Percentiles rank a stretch among this genome's conserved stretches.
Evolutionary conservation across 2,888 invertebrate species (phyloP).

Genomic region (Pyrocoelia pectoralis): DNA sequence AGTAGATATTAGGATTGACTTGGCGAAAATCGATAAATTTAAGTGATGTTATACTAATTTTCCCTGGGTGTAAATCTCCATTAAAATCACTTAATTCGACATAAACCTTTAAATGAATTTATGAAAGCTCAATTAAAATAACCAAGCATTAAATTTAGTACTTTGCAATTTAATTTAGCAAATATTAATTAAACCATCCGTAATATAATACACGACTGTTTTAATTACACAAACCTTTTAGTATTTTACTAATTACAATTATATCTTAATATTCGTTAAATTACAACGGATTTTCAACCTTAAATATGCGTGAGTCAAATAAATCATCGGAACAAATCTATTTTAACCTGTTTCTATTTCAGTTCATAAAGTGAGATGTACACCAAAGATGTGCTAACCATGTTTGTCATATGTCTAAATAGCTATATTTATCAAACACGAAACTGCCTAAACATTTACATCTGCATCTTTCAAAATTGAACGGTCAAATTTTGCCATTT

Average conservation of each 20-base stretch:
- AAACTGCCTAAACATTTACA: background rate
- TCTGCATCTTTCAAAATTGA: too few relatives aligned
- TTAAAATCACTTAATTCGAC: constrained; percentile 10
- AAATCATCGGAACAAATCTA: background rate
- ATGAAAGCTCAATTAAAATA: constrained; percentile 11
- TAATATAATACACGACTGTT: background rate
- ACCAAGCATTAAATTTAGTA: constrained; percentile 6
- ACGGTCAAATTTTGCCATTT: too few relatives aligned
- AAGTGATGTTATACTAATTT: constrained; percentile 5
- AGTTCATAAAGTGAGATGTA: background rate
- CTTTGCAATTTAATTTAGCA: background rate
- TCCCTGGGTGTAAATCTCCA: constrained; percentile 4
- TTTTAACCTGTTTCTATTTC: background rate
- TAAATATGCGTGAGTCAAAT: background rate
- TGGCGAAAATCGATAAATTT: background rate
- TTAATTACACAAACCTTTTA: background rate
- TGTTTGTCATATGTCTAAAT: constrained; percentile 7
- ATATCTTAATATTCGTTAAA: background rate
- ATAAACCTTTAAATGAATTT: constrained; percentile 7
- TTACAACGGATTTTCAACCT: background rate
- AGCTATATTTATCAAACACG: constrained; percentile 1
- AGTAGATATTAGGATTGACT: background rate
- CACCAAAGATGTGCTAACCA: background rate
- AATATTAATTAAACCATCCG: constrained; percentile 6
- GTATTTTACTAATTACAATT: background rate